These are phyloP conservation scores for Copidosoma floridanum DNA, from an alignment of 1,140 invertebrate species.

Conservation along the genomic window DNA sequence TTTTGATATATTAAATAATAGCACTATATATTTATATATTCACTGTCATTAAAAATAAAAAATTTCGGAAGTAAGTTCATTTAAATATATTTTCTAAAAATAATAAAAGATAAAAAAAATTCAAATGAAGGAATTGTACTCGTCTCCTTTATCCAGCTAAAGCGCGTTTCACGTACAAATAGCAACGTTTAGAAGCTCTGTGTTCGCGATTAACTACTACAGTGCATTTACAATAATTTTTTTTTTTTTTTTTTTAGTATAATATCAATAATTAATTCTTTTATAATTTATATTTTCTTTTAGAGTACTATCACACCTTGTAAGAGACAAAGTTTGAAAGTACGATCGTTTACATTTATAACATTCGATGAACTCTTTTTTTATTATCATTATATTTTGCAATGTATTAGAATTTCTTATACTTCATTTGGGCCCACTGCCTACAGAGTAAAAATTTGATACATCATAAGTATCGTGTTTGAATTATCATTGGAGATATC, in stretches of 20 bases:
- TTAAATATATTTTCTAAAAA: constrained; percentile 31
- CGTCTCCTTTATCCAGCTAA: constrained; percentile 40
- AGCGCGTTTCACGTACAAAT: constrained; percentile 54
- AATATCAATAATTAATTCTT: constrained; percentile 40
- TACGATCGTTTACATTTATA: constrained; percentile 12
- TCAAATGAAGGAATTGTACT: constrained; percentile 31
- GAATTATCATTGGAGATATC: too few relatives aligned
- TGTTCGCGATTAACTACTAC: constrained; percentile 47
- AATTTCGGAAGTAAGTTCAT: constrained; percentile 18
- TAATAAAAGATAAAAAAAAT: constrained; percentile 39
- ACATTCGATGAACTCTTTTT: constrained; percentile 28
- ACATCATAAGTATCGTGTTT: constrained; percentile 11
- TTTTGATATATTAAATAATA: constrained; percentile 48
- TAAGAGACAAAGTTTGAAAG: constrained; percentile 23
- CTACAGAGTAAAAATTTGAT: constrained; percentile 44
- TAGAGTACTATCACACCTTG: constrained; percentile 26
- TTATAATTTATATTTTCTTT: constrained; percentile 32
- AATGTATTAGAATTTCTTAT: neutral
- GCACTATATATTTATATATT: constrained; percentile 34
- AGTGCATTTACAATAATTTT: constrained; percentile 52
- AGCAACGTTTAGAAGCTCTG: constrained; percentile 57
- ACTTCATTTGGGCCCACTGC: constrained; percentile 37
- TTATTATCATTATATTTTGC: constrained; percentile 6
- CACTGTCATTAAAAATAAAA: constrained; percentile 29
- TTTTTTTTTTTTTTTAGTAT: constrained; percentile 43